Percentiles rank a stretch among this genome's conserved stretches.
Evolutionary conservation across 2,888 invertebrate species (phyloP).

Genomic region (Harpalus rubripes): DNA sequence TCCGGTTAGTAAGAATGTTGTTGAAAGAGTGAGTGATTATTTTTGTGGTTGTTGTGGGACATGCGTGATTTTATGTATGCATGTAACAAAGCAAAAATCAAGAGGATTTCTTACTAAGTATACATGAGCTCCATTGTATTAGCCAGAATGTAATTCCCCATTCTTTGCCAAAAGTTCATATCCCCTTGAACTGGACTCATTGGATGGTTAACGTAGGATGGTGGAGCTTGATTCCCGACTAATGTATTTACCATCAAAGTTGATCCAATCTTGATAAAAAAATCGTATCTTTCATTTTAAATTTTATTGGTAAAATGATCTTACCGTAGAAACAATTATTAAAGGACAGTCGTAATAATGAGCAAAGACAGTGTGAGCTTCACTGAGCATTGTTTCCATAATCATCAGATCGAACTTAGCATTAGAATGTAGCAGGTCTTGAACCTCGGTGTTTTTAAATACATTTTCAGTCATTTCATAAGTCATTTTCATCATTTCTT

Average conservation of each 20-base stretch:
- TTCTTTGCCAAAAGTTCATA: slow-evolving; percentile 74
- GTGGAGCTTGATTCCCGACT: slow-evolving; percentile 73
- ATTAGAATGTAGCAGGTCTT: slow-evolving; percentile 58
- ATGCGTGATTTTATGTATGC: too few species aligned
- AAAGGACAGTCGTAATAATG: slow-evolving; percentile 74
- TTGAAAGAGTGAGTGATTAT: too few species aligned
- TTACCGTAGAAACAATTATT: slow-evolving; percentile 72
- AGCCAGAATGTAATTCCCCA: slow-evolving; percentile 70
- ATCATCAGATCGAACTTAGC: slow-evolving; percentile 72
- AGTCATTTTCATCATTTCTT: neutral
- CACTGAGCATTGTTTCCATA: slow-evolving; percentile 72
- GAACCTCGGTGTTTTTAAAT: neutral
- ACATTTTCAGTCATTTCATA: neutral
- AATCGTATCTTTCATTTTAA: neutral
- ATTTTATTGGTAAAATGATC: slow-evolving; percentile 37
- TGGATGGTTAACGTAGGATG: slow-evolving; percentile 72
- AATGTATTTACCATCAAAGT: slow-evolving; percentile 71
- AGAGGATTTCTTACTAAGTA: slow-evolving; percentile 8
- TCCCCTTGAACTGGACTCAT: slow-evolving; percentile 70
- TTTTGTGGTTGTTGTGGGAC: too few species aligned
- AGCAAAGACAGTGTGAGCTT: slow-evolving; percentile 73
- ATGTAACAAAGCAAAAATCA: too few species aligned
- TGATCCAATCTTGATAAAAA: neutral
- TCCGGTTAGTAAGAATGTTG: too few species aligned
- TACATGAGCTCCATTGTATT: neutral